Evolutionary conservation across 2,113 vertebrate genomes (phyloP), one percentile per base, ranked within the genome.

Genomic region (Pangasianodon gigas): DNA sequence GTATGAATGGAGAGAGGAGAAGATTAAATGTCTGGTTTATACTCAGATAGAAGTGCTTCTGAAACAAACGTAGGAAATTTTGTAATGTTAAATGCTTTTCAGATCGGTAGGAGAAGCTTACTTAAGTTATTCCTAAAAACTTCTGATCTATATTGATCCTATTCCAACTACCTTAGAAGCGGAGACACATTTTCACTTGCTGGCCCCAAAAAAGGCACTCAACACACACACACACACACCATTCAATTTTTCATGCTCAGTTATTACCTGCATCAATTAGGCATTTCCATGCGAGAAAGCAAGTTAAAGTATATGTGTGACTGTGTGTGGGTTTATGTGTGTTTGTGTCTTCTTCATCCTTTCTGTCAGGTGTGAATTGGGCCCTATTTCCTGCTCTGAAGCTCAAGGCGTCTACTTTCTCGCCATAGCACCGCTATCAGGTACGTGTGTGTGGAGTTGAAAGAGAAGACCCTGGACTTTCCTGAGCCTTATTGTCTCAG

Each of bases 311-410:
- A 29, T 41, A 60, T 60, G 56, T 75, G 46, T 67, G 86, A 60
- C 48, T 71, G 37, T 48, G 26, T 67, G 56, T 81, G 58, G 9
- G 10, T 52, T 10, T 82, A n/a, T 82, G n/a, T 58, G 65, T 16
- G 48, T 89, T 14, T 67, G 58, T 74, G 81, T 44, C 8, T 48
- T 67, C 60, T 88, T 67, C 41, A 60, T 67, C 62, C 65, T 91
- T 51, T 75, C 58, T 84, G 19, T 65, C 58, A 52, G 44, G 74
- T 89, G 91, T 92, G 88, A 92, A 90, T 89, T 90, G 85, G 62
- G 19, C 69, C 65, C 87, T 32, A 51, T 92, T 92, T 92, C 91
- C 91, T 89, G 88, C 48, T 60, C 51, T 88, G 52, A 85, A 82
- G 54, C 81, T 85, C 48, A 85, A 90, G 77, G 89, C 1, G 88